Percentiles rank a stretch among this genome's conserved stretches.
phyloP scores from a whole-genome alignment of 53 echinoderm and acorn worm genomes.

The Holothuria leucospilota region DNA sequence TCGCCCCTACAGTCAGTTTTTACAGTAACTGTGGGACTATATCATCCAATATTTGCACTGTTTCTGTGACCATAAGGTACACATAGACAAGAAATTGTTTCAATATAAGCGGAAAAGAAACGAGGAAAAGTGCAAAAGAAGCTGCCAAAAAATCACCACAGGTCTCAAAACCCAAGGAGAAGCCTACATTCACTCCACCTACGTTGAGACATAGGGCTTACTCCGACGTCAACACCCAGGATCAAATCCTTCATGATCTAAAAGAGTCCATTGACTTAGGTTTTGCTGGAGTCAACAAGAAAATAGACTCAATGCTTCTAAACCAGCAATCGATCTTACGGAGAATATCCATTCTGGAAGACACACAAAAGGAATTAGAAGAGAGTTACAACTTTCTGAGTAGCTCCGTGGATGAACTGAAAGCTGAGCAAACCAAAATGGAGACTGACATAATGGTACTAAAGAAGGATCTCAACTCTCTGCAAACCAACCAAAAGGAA shows the following conservation, averaged over 20 bases:
- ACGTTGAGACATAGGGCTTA: background rate
- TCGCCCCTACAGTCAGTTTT: no score
- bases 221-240: background rate
- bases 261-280: background rate
- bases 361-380: background rate
- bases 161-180: background rate
- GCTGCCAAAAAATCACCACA: constrained; percentile 3
- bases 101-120: no score
- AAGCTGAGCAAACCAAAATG: constrained; percentile 7
- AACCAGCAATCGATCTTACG: background rate
- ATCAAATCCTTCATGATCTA: background rate
- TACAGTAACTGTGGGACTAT: no score
- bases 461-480: background rate
- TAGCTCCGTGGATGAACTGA: background rate
- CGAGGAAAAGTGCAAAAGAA: background rate
- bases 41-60: no score
- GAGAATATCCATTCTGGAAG: background rate
- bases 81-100: no score
- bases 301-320: background rate
- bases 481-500: no score
- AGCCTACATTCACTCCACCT: background rate
- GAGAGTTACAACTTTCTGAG: background rate
- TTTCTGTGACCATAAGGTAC: no score
- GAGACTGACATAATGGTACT: background rate
- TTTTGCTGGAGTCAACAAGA: background rate